phyloP scores from a whole-genome alignment of 1,140 invertebrate genomes.

The Dreissena polymorpha region DNA sequence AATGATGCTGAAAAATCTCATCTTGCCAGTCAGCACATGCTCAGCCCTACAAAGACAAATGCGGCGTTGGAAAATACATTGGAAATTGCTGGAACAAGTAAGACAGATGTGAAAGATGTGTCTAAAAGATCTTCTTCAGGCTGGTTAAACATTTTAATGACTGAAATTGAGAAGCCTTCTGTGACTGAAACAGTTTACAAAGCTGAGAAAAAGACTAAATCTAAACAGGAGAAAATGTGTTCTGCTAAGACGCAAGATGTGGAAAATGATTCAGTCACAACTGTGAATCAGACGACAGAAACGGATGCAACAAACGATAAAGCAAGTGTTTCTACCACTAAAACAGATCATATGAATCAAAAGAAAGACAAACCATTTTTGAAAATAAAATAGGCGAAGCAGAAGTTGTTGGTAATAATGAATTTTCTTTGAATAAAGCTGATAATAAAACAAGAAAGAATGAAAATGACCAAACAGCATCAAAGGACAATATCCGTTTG shows the following conservation, averaged over 20 bases:
- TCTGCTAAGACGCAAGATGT: neutral
- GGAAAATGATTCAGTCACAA: neutral
- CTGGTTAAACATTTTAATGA: neutral
- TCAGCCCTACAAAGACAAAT: no score
- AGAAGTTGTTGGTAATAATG: neutral
- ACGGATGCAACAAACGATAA: neutral
- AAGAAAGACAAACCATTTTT: neutral
- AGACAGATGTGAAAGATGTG: neutral
- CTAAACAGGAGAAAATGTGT: conserved; percentile 9
- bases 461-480: neutral
- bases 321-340: neutral
- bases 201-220: conserved; percentile 30
- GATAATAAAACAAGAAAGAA: neutral
- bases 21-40: neutral
- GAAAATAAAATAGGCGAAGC: neutral
- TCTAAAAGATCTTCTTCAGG: neutral
- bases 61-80: no score
- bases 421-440: neutral
- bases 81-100: no score
- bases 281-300: neutral
- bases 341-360: neutral
- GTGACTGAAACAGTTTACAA: neutral
- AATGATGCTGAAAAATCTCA: neutral
- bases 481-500: neutral
- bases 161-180: neutral